These are phyloP conservation scores for Ophiodon elongatus DNA, from an alignment of 2,113 vertebrate species.

Conservation along the genomic window DNA sequence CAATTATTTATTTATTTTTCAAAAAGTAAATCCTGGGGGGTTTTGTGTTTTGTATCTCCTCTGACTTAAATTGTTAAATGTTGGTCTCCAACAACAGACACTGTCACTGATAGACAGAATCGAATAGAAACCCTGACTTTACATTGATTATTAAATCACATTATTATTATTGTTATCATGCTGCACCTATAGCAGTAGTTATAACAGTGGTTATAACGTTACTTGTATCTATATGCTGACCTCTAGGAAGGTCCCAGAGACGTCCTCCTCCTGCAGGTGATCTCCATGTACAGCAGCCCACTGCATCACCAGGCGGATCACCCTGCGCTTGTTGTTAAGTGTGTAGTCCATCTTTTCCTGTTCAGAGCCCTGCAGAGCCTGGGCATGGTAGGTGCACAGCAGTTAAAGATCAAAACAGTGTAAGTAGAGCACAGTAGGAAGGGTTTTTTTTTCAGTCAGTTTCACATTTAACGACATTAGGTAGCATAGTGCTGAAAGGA, in stretches of 20 bases:
- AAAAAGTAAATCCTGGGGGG: neutral
- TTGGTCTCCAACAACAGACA: neutral
- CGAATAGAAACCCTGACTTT: neutral
- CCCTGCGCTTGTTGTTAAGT: slow-evolving; percentile 95
- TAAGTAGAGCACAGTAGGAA: neutral
- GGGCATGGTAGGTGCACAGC: slow-evolving; percentile 91
- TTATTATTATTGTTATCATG: neutral
- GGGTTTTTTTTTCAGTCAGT: neutral
- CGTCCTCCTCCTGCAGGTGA: slow-evolving; percentile 92
- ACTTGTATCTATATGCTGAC: slow-evolving; percentile 73
- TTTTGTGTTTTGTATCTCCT: neutral
- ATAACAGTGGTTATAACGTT: neutral
- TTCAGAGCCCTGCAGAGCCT: slow-evolving; percentile 95
- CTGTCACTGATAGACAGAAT: neutral
- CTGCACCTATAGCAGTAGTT: neutral
- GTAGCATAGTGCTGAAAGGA: slow-evolving; percentile 86
- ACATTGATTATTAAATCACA: neutral
- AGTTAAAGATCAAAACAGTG: slow-evolving; percentile 86
- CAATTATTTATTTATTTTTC: neutral
- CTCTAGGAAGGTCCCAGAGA: slow-evolving; percentile 91
- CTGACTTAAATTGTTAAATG: neutral
- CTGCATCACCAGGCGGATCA: slow-evolving; percentile 92
- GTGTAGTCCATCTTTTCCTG: slow-evolving; percentile 96
- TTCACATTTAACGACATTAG: neutral
- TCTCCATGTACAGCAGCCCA: slow-evolving; percentile 91